These are phyloP conservation scores for Odontomachus brunneus DNA, from an alignment of 1,140 invertebrate species.

Conservation along the genomic window DNA sequence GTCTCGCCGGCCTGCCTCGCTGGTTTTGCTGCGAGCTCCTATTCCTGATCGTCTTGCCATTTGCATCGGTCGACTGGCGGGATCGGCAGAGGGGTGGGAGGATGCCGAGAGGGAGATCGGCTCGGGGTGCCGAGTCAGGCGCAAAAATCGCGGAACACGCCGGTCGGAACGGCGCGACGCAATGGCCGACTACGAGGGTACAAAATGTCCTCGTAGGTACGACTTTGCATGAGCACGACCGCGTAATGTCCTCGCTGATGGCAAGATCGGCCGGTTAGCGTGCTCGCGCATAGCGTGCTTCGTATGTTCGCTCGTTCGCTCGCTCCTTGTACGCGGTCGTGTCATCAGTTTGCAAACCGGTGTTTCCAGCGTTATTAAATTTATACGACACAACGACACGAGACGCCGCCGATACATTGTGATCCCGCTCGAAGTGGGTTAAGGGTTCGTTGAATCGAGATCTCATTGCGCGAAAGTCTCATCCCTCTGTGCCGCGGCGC, in stretches of 20 bases:
- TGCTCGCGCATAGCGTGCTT: constrained; percentile 14
- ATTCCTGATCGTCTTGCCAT: constrained; percentile 67
- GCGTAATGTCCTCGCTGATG: constrained; percentile 17
- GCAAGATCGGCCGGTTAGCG: constrained; percentile 17
- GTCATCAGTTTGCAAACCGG: constrained; percentile 31
- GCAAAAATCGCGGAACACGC: constrained; percentile 52
- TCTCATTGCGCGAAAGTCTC: neutral
- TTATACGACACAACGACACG: constrained; percentile 32
- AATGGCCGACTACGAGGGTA: neutral
- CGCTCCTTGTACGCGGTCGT: neutral
- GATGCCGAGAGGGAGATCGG: constrained; percentile 29
- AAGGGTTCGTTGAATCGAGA: constrained; percentile 20
- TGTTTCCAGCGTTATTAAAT: constrained; percentile 38
- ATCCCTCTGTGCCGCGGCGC: neutral
- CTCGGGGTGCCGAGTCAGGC: constrained; percentile 5
- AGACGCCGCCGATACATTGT: neutral
- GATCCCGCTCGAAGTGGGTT: constrained; percentile 1
- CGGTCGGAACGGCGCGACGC: constrained; percentile 16
- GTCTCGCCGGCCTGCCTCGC: constrained; percentile 52
- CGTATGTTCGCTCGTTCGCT: neutral
- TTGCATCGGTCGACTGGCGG: constrained; percentile 77
- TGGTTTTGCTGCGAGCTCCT: constrained; percentile 54
- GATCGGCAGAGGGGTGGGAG: constrained; percentile 37
- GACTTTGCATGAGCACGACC: constrained; percentile 44
- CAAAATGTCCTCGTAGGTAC: constrained; percentile 23